Base-by-base conservation (phyloP, 2,113 vertebrate genomes). In the Seriola rivoliana region DNA sequence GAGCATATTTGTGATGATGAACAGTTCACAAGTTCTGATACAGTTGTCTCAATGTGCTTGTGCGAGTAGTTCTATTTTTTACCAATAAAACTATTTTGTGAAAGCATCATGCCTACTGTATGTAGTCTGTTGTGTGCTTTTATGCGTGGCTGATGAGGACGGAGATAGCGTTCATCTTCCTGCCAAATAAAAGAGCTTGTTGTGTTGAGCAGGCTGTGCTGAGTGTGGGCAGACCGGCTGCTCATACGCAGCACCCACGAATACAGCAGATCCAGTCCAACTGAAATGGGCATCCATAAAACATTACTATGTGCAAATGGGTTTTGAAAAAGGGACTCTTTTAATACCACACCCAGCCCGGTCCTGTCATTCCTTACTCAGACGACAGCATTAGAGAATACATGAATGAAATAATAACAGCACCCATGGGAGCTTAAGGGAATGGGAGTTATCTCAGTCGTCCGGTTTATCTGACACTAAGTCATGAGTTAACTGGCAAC, bases 41-140 rank as follows among this genome's bases (percentile, higher is more conserved):
- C 93, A 88, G 90, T 94, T 89, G 94, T 95, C 92, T 95, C 90
- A 91, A 93, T 95, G 95, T 96, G 95, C 95, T 95, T 95, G 94
- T 95, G 94, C 95, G 91, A 94, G 94, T 95, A 96, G 95, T 93
- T 96, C 89, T 96, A 95, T 95, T 96, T 95, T 96, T 94, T 96
- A 95, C 92, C 93, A 96, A 95, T 95, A 95, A 96, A 96, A 95
- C 88, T 95, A 96, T 96, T 95, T 95, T 94, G 92, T 95, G 94
- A 93, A 94, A 93, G 91, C 94, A 88, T 78, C 67, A 59, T 40
- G 75, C 81, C 77, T 10, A 40, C 75, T 78, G 74, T 42, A 69
- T 70, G 75, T 64, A 19, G 57, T 81, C 58, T 71, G 75, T 52
- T 59, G 69, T 57, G 63, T 77, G 80, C 23, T 21, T 54, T 68